These are phyloP conservation scores for Leptinotarsa juncta DNA, from an alignment of 2,888 invertebrate genomes.

Conservation along the genomic window DNA sequence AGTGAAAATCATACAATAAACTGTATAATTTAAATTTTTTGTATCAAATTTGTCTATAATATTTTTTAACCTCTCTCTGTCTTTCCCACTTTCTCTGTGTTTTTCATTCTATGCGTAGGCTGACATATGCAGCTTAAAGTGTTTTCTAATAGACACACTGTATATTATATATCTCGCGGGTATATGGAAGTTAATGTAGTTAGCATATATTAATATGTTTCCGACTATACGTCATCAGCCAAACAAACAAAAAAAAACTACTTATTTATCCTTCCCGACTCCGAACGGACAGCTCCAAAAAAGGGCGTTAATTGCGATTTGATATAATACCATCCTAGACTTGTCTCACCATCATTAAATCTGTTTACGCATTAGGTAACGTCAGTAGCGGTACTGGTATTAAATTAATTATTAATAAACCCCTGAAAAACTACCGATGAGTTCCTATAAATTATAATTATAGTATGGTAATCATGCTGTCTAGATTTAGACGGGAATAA, in stretches of 20 bases:
- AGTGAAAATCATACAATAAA: no score
- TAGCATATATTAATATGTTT: not conserved
- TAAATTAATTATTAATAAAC: conserved; percentile 31
- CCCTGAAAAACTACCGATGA: conserved; percentile 25
- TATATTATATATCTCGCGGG: no score
- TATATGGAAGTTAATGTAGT: not conserved
- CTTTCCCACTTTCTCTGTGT: no score
- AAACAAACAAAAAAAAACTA: not conserved
- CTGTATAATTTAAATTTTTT: no score
- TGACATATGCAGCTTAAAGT: no score
- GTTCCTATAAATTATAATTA: conserved; percentile 32
- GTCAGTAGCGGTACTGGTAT: conserved; percentile 32
- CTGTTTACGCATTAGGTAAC: conserved; percentile 30
- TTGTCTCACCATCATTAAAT: conserved; percentile 11
- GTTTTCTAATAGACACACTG: no score
- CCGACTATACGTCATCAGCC: not conserved
- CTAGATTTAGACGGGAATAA: conserved; percentile 20
- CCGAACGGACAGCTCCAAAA: not conserved
- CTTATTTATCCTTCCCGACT: not conserved
- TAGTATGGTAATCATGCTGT: conserved; percentile 23
- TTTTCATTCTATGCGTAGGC: no score
- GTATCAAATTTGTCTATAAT: no score
- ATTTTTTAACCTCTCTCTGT: no score
- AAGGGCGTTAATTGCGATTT: conserved; percentile 14
- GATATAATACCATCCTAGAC: conserved; percentile 18